Evolutionary conservation across 2,888 invertebrate genomes (phyloP).

Genomic region (Drosophila vallismaia): DNA sequence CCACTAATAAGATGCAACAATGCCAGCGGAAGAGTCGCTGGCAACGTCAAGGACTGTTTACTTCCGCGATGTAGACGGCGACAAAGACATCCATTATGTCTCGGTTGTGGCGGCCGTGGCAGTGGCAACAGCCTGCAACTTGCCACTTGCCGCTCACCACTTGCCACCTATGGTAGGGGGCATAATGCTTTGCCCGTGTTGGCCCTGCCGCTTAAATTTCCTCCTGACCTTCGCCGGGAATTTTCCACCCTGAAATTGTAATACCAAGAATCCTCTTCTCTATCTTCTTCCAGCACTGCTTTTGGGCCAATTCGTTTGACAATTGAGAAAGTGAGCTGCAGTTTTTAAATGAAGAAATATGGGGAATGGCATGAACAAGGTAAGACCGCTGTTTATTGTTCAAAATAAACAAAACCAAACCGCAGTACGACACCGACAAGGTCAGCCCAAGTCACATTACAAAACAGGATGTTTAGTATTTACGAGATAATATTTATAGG

Average conservation of each 20-base stretch:
- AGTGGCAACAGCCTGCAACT: slow-evolving; percentile 56
- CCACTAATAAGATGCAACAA: slow-evolving; percentile 71
- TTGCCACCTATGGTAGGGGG: slow-evolving; percentile 43
- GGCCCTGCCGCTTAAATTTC: slow-evolving; percentile 21
- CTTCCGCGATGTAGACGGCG: slow-evolving; percentile 65
- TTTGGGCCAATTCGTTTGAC: slow-evolving; percentile 52
- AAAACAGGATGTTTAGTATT: neutral
- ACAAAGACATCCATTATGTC: slow-evolving; percentile 60
- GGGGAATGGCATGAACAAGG: slow-evolving; percentile 97
- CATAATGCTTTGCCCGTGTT: slow-evolving; percentile 20
- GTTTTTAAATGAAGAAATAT: slow-evolving; percentile 85
- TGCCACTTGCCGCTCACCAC: slow-evolving; percentile 57
- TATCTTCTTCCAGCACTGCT: slow-evolving; percentile 31
- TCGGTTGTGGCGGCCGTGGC: slow-evolving; percentile 28
- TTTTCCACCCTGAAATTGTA: slow-evolving; percentile 51
- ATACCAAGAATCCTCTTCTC: slow-evolving; percentile 38
- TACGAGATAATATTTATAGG: neutral
- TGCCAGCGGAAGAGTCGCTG: slow-evolving; percentile 48
- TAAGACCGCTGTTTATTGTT: slow-evolving; percentile 81
- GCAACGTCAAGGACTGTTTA: slow-evolving; percentile 72
- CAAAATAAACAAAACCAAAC: slow-evolving; percentile 8
- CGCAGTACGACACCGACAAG: slow-evolving; percentile 17
- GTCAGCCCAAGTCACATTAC: slow-evolving; percentile 7
- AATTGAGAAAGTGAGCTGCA: slow-evolving; percentile 58
- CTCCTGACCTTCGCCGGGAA: slow-evolving; percentile 18